phyloP scores from a whole-genome alignment of 1,140 invertebrate genomes.

The Aphelinus atriplicis region DNA sequence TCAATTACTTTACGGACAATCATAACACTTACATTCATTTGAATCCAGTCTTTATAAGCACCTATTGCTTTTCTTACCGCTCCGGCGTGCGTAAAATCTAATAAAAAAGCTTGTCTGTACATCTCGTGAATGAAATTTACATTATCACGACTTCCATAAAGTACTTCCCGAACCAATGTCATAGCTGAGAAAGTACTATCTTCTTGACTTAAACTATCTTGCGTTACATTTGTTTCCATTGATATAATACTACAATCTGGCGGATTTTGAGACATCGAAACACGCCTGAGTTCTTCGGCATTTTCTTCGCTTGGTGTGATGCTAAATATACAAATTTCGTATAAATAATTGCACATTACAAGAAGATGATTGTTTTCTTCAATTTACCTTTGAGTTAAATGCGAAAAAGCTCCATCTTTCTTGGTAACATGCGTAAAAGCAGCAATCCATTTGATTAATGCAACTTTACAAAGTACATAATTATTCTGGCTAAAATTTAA shows the following conservation, averaged over 20 bases:
- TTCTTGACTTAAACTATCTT: conserved; percentile 56
- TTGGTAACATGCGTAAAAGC: conserved; percentile 82
- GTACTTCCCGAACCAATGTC: conserved; percentile 82
- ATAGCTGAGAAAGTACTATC: conserved; percentile 59
- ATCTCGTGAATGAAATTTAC: conserved; percentile 96
- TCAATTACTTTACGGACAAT: conserved; percentile 11
- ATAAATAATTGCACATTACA: conserved; percentile 1
- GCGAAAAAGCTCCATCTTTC: conserved; percentile 66
- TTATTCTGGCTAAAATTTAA: conserved; percentile 70
- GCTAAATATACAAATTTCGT: conserved; percentile 39
- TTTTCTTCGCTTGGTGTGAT: conserved; percentile 59
- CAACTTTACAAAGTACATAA: conserved; percentile 80
- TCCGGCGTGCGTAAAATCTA: conserved; percentile 87
- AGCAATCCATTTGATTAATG: conserved; percentile 89
- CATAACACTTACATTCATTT: conserved; percentile 76
- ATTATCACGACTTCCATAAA: conserved; percentile 90
- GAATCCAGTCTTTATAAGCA: conserved; percentile 97
- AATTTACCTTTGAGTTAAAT: conserved; percentile 56
- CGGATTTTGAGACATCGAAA: conserved; percentile 57
- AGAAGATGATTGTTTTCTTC: not conserved
- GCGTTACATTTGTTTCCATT: conserved; percentile 53
- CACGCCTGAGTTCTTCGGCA: conserved; percentile 55
- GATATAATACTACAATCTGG: conserved; percentile 56
- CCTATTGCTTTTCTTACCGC: conserved; percentile 89
- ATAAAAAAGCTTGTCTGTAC: conserved; percentile 90